Base-by-base conservation (phyloP, 2,888 invertebrate species). In the Erebia aethiops region DNA sequence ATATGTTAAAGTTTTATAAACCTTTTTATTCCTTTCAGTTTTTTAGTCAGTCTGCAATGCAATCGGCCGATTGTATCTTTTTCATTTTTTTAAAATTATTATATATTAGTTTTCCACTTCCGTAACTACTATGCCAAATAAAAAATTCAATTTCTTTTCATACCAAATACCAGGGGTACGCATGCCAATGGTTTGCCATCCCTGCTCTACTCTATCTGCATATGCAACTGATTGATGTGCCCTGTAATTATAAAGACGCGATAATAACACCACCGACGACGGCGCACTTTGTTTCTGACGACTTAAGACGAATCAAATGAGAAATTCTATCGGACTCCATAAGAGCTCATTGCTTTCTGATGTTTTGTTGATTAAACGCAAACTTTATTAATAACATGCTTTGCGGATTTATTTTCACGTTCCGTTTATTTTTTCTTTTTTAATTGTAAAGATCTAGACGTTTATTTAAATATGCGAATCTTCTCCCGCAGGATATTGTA, bases 171-270 rank as follows among this genome's bases (percentile, higher is more conserved):
- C 56, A 21, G 56, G 11, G 11, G 11, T 7, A 26, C 21, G 56
- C 14, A 26, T 26, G 21, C 56, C 56, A 7, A 21, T 21, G 56
- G 56, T 57, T 57, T 13, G 56, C 56, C 26, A 26, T 4, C 56
- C 56, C 56, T 21, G 56, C 21, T 60, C 60, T 13, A 46, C 82
- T 88, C 89, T 90, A 92, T 92, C 92, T 92, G 92, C 92, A 91
- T 92, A 87, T 89, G 89, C 86, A 84, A 81, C 85, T 94, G 94
- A 94, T 93, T 93, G 94, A 94, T 93, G 94, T 90, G 86, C 90
- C 87, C 91, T 93, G 90, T 94, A 94, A 94, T 94, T 93, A 94
- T 92, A 88, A 88, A 86, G 94, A 94, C 93, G 90, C 90, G 90
- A 89, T 94, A 94, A 94, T 94, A 94, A 93, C 89, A 94, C 91